These are phyloP conservation scores for Ormyrus nitidulus DNA, from an alignment of 2,888 invertebrate genomes.

Conservation along the genomic window DNA sequence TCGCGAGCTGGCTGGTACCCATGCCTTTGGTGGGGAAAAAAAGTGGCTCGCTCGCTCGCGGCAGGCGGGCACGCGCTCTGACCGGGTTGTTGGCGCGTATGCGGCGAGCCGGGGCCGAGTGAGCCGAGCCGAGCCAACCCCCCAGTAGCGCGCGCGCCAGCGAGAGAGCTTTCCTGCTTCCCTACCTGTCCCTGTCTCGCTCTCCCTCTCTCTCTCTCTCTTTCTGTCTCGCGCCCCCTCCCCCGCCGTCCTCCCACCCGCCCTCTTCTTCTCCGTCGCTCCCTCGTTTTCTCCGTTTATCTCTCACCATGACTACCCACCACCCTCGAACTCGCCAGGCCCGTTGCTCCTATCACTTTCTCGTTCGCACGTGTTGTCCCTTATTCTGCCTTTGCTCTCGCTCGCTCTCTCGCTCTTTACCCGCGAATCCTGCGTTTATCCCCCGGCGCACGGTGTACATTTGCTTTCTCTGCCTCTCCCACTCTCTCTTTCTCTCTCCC, in stretches of 20 bases:
- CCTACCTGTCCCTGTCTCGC: conserved; percentile 17
- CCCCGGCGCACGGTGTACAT: too few species aligned
- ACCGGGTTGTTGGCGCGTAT: neutral
- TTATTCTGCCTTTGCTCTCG: too few species aligned
- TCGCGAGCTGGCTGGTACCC: neutral
- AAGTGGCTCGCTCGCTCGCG: neutral
- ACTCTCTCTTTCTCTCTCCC: neutral
- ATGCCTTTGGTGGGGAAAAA: neutral
- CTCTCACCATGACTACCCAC: neutral
- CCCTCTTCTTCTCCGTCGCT: neutral
- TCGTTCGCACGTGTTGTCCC: too few species aligned
- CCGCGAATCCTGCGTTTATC: too few species aligned
- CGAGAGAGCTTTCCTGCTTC: conserved; percentile 32
- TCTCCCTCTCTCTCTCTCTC: conserved; percentile 13
- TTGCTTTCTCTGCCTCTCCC: too few species aligned
- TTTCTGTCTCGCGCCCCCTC: neutral
- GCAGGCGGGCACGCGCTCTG: too few species aligned
- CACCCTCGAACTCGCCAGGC: neutral
- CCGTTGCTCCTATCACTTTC: neutral
- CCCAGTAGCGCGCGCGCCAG: conserved; percentile 27
- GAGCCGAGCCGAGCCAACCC: conserved; percentile 31
- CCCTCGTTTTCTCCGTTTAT: neutral
- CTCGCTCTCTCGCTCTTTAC: too few species aligned
- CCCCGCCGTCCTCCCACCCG: conserved; percentile 1
- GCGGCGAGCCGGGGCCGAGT: conserved; percentile 38